Percentiles rank a stretch among this genome's conserved stretches.
Evolutionary conservation across 2,888 invertebrate genomes (phyloP).

Genomic region (Athalia cordata): DNA sequence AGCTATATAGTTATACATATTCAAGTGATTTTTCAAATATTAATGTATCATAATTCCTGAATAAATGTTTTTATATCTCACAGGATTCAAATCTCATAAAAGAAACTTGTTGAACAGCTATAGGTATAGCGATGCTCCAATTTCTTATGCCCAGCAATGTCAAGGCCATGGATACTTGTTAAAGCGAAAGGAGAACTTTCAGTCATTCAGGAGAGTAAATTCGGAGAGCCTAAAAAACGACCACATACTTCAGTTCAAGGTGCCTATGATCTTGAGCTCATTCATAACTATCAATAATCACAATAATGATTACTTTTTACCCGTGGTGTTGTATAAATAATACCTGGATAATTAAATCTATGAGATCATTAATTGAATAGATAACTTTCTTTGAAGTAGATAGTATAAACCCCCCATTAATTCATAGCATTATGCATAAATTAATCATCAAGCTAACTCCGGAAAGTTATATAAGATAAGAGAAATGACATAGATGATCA

Average conservation of each 20-base stretch:
- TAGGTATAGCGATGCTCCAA: conserved; percentile 20
- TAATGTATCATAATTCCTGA: too few relatives aligned
- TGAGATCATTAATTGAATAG: too few relatives aligned
- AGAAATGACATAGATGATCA: conserved; percentile 41
- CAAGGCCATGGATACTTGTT: conserved; percentile 41
- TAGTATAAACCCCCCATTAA: not conserved
- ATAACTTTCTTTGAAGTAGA: too few relatives aligned
- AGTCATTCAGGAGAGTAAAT: conserved; percentile 22
- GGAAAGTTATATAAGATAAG: not conserved
- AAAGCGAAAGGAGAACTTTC: conserved; percentile 44
- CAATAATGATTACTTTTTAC: too few relatives aligned
- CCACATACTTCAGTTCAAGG: not conserved
- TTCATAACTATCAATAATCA: not conserved
- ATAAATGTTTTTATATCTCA: not conserved
- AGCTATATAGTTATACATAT: too few relatives aligned
- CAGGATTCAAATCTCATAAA: not conserved
- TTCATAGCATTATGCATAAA: not conserved
- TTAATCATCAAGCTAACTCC: not conserved
- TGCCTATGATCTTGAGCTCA: not conserved
- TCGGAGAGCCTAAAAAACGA: conserved; percentile 6
- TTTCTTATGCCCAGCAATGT: conserved; percentile 25
- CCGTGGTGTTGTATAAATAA: too few relatives aligned
- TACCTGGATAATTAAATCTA: too few relatives aligned
- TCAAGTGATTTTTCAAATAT: too few relatives aligned
- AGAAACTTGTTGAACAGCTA: conserved; percentile 39